Conservation (phyloP, 37 sponge, comb jelly and placozoan species). For the Cliona cf. orientalis region DNA sequence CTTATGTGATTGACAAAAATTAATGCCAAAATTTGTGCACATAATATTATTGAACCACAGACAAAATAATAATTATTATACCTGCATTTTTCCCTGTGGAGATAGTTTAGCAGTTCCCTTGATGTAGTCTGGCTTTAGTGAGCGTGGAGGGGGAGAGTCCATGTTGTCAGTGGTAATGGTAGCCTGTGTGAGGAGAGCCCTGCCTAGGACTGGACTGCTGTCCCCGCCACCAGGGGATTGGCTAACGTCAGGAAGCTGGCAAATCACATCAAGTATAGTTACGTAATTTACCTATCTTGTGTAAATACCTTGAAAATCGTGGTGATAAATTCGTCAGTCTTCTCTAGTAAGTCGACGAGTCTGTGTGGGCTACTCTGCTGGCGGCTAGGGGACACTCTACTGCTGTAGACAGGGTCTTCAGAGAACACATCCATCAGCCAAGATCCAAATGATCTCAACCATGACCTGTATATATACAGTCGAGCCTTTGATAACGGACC, state of each 20-base stretch:
- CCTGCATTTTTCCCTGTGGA: constrained; percentile 45
- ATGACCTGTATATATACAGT: not conserved
- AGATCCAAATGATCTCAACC: not conserved
- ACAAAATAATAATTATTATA: not conserved
- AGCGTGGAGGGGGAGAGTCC: not conserved
- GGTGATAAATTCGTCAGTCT: not conserved
- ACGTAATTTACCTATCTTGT: not conserved
- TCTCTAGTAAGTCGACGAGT: not conserved
- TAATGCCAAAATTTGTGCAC: no score
- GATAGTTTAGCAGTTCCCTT: constrained; percentile 14
- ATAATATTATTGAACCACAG: no score
- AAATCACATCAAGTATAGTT: not conserved
- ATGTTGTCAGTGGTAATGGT: no score
- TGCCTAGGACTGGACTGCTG: not conserved
- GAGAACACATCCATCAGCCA: not conserved
- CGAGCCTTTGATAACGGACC: not conserved
- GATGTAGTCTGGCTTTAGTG: constrained; percentile 34
- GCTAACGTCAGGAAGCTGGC: not conserved
- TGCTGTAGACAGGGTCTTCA: not conserved
- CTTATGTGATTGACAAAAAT: not conserved
- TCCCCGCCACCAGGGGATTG: not conserved
- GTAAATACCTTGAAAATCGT: not conserved
- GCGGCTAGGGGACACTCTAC: not conserved
- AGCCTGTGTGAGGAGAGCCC: no score
- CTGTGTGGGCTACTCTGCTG: not conserved